Percentiles rank a stretch among this genome's conserved stretches.
Evolutionary conservation across 2,797 vertebrate genomes (phyloP).

Genomic region (Tragelaphus eurycerus): DNA sequence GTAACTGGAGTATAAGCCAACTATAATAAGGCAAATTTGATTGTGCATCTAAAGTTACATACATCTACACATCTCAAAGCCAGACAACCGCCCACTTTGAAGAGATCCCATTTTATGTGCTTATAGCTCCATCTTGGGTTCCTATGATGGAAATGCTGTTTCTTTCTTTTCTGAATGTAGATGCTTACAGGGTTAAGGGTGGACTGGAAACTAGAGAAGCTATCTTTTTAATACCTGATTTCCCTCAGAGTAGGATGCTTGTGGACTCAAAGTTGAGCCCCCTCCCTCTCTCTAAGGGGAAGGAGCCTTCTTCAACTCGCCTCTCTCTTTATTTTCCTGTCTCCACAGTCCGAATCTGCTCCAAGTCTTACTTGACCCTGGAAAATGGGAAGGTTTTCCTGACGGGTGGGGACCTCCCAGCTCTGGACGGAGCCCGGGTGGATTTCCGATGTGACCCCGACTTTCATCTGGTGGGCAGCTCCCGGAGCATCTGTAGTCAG

Average conservation of each 20-base stretch:
- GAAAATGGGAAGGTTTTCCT: slow-evolving; percentile 90
- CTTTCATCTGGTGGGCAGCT: slow-evolving; percentile 91
- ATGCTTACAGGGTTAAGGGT: background rate
- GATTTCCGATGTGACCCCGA: slow-evolving; percentile 92
- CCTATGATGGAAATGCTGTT: slow-evolving; percentile 44
- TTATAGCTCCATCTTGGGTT: slow-evolving; percentile 69
- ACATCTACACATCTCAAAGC: slow-evolving; percentile 25
- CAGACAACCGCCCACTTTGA: slow-evolving; percentile 26
- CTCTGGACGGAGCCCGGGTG: slow-evolving; percentile 91
- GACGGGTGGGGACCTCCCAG: slow-evolving; percentile 85
- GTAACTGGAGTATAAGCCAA: background rate
- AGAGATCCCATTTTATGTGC: slow-evolving; percentile 48
- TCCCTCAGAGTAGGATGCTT: background rate
- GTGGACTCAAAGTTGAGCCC: background rate
- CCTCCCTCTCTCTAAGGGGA: background rate
- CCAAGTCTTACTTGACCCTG: slow-evolving; percentile 90
- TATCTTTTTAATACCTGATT: background rate
- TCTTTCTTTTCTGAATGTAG: background rate
- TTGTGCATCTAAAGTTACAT: slow-evolving; percentile 6
- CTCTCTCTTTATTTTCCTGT: slow-evolving; percentile 44
- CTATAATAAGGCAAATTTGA: slow-evolving; percentile 23
- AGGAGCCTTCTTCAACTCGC: background rate
- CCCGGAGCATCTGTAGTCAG: slow-evolving; percentile 92
- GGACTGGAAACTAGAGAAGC: background rate
- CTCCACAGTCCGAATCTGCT: slow-evolving; percentile 90